Conservation (phyloP, 2,888 invertebrate genomes). For the Lypha dubia region DNA sequence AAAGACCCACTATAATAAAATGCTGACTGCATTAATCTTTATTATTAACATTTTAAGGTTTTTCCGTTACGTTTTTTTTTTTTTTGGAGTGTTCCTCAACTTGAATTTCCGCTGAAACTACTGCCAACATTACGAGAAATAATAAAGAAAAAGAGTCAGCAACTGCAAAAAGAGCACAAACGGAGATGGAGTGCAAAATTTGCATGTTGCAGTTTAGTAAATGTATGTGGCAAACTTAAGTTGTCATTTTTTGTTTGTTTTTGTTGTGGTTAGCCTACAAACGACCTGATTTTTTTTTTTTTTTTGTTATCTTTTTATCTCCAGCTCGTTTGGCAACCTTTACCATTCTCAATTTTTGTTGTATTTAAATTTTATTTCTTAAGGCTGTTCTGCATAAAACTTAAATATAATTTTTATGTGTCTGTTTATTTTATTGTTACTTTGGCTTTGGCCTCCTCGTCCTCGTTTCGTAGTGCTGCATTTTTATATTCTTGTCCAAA, state of each 20-base stretch:
- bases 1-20: slow-evolving; percentile 64
- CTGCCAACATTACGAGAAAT: neutral
- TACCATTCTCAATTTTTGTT: slow-evolving; percentile 26
- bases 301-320: neutral
- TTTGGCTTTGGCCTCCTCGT: slow-evolving; percentile 57
- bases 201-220: slow-evolving; percentile 41
- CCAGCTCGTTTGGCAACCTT: slow-evolving; percentile 62
- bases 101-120: slow-evolving; percentile 56
- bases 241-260: neutral
- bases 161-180: neutral
- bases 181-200: slow-evolving; percentile 36
- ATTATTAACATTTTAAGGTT: slow-evolving; percentile 66
- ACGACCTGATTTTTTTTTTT: slow-evolving; percentile 61
- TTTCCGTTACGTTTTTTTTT: slow-evolving; percentile 59
- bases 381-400: slow-evolving; percentile 51
- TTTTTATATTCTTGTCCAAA: neutral
- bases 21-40: slow-evolving; percentile 54
- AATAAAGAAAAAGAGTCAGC: neutral
- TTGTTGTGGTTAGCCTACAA: slow-evolving; percentile 63
- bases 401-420: slow-evolving; percentile 32
- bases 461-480: slow-evolving; percentile 1
- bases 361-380: slow-evolving; percentile 47
- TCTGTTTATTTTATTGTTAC: slow-evolving; percentile 33
- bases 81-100: slow-evolving; percentile 44
- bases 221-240: slow-evolving; percentile 13